phyloP scores from a whole-genome alignment of 2,888 invertebrate species.

The Lochmaea capreae region DNA sequence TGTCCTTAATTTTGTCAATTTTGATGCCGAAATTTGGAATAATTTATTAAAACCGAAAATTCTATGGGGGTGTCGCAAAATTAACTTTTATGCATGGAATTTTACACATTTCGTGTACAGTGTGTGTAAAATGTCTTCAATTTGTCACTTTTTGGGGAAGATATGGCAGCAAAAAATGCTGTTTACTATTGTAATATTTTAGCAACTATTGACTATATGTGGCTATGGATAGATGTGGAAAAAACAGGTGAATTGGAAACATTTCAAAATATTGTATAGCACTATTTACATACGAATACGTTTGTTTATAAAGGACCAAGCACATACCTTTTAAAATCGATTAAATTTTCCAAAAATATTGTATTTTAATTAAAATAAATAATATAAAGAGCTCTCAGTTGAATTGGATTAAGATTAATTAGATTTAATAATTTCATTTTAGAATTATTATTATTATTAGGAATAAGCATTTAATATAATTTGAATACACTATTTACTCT shows the following conservation, averaged over 20 bases:
- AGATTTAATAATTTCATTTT: too few species aligned
- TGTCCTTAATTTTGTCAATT: slow-evolving; percentile 21
- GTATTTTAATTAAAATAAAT: too few species aligned
- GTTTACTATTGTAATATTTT: slow-evolving; percentile 61
- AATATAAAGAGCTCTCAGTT: too few species aligned
- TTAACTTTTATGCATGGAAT: slow-evolving; percentile 54
- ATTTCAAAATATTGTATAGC: slow-evolving; percentile 35
- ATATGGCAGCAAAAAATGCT: slow-evolving; percentile 54
- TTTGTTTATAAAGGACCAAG: background rate
- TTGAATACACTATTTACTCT: too few species aligned
- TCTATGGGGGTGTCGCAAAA: slow-evolving; percentile 46
- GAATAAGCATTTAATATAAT: too few species aligned
- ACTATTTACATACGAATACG: slow-evolving; percentile 35
- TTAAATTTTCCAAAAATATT: background rate
- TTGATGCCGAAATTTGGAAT: slow-evolving; percentile 18
- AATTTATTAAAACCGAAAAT: slow-evolving; percentile 38
- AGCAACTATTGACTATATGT: slow-evolving; percentile 61
- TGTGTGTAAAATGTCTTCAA: slow-evolving; percentile 53
- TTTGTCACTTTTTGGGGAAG: slow-evolving; percentile 65
- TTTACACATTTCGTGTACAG: slow-evolving; percentile 48
- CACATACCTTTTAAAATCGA: background rate
- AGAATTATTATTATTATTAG: too few species aligned
- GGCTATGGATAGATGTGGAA: slow-evolving; percentile 56
- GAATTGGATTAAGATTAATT: too few species aligned
- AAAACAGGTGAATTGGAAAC: slow-evolving; percentile 34